Percentiles rank a stretch among this genome's conserved stretches.
These are phyloP conservation scores for Apoderus coryli DNA, from an alignment of 2,888 invertebrate species.

Conservation along the genomic window DNA sequence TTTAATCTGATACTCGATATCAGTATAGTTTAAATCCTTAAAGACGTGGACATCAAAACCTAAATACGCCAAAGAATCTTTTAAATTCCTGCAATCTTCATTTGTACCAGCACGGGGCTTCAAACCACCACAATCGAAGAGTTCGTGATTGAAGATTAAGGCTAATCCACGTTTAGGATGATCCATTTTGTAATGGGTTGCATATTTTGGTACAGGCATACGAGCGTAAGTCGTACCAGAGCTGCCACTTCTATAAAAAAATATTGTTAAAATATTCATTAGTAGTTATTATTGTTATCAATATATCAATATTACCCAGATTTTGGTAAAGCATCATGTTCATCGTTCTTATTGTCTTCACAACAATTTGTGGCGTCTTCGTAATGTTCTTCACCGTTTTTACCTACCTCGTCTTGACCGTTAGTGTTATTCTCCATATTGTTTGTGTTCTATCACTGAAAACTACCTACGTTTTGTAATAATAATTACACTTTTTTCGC, in stretches of 20 bases:
- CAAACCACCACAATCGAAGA: slow-evolving; percentile 57
- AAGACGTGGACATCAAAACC: slow-evolving; percentile 59
- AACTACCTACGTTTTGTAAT: no score
- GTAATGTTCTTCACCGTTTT: no score
- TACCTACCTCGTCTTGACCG: no score
- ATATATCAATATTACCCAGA: no score
- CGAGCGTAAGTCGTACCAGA: slow-evolving; percentile 31
- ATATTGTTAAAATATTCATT: no score
- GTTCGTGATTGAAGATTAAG: slow-evolving; percentile 81
- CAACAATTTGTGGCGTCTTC: no score
- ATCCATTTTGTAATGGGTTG: slow-evolving; percentile 74
- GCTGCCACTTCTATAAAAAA: slow-evolving; percentile 5
- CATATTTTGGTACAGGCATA: slow-evolving; percentile 54
- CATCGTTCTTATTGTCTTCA: no score
- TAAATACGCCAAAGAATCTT: slow-evolving; percentile 45
- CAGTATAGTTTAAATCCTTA: slow-evolving; percentile 52
- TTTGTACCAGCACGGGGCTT: slow-evolving; percentile 71
- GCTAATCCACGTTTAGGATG: slow-evolving; percentile 70
- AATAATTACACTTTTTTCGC: no score
- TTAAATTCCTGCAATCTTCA: slow-evolving; percentile 65
- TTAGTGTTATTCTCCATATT: no score
- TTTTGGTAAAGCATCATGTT: slow-evolving; percentile 10
- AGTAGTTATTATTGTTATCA: no score
- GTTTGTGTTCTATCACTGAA: no score
- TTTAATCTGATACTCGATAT: slow-evolving; percentile 38